Evolutionary conservation across 2,888 invertebrate species (phyloP).

Genomic region (Tetragonula carbonaria): DNA sequence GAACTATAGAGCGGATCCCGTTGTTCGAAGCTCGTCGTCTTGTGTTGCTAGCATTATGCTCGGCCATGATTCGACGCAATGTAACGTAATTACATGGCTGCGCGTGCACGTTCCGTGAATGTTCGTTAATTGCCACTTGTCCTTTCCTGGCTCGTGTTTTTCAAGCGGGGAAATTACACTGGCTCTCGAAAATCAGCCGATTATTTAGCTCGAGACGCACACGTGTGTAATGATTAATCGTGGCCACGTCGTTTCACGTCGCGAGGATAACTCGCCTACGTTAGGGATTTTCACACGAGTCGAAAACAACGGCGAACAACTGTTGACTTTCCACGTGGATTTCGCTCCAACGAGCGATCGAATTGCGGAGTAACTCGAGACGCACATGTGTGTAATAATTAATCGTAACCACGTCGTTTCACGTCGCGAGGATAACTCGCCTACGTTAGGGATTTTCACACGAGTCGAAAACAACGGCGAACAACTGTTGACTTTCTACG

Average conservation of each 20-base stretch:
- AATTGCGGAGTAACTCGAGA: background rate
- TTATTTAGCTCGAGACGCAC: background rate
- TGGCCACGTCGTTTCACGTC: background rate
- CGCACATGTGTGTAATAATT: background rate
- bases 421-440: too few relatives aligned
- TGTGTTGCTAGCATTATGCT: background rate
- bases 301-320: background rate
- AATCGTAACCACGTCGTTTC: background rate
- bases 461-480: background rate
- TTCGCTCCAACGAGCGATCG: background rate
- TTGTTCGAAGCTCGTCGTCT: background rate
- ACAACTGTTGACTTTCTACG: background rate
- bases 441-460: background rate
- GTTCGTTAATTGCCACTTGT: slow-evolving; percentile 14
- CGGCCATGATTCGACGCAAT: background rate
- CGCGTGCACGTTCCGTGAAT: background rate
- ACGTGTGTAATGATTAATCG: background rate
- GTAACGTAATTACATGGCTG: slow-evolving; percentile 8
- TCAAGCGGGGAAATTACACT: too few relatives aligned
- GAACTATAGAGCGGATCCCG: background rate
- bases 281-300: background rate
- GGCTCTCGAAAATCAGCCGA: too few relatives aligned
- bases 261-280: too few relatives aligned
- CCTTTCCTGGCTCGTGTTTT: background rate
- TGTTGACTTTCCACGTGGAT: background rate